Conservation (phyloP, 2,888 invertebrate genomes). For the Orgyia antiqua region DNA sequence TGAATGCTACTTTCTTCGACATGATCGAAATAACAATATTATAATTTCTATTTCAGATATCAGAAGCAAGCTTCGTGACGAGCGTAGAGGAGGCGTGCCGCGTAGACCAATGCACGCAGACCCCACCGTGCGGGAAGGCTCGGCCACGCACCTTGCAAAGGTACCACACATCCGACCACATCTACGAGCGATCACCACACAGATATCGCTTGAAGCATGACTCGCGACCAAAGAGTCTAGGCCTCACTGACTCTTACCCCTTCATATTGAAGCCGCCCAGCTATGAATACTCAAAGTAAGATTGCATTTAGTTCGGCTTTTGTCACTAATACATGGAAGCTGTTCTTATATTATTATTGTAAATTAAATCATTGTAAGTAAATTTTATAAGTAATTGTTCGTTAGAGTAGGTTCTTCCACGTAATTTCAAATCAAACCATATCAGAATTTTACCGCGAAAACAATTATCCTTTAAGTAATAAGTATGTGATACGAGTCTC, state of each 20-base stretch:
- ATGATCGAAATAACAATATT: neutral
- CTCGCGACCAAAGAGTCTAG: slow-evolving; percentile 52
- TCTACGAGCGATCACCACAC: slow-evolving; percentile 49
- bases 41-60: slow-evolving; percentile 48
- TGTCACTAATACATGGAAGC: slow-evolving; percentile 28
- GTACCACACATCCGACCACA: slow-evolving; percentile 75
- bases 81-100: slow-evolving; percentile 61
- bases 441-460: too few relatives aligned
- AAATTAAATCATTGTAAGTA: too few relatives aligned
- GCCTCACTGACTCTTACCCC: slow-evolving; percentile 60
- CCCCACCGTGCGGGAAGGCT: slow-evolving; percentile 62
- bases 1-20: too few relatives aligned
- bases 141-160: slow-evolving; percentile 73
- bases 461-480: too few relatives aligned
- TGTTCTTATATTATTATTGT: too few relatives aligned
- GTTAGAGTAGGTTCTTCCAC: too few relatives aligned
- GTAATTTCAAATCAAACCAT: too few relatives aligned
- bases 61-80: slow-evolving; percentile 71
- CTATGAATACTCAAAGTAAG: slow-evolving; percentile 67
- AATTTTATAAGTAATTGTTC: too few relatives aligned
- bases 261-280: slow-evolving; percentile 58
- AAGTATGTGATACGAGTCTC: too few relatives aligned
- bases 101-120: slow-evolving; percentile 69
- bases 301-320: slow-evolving; percentile 14
- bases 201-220: slow-evolving; percentile 45